Conservation (phyloP, 2,888 invertebrate species). For the Ornithoptera priamus region DNA sequence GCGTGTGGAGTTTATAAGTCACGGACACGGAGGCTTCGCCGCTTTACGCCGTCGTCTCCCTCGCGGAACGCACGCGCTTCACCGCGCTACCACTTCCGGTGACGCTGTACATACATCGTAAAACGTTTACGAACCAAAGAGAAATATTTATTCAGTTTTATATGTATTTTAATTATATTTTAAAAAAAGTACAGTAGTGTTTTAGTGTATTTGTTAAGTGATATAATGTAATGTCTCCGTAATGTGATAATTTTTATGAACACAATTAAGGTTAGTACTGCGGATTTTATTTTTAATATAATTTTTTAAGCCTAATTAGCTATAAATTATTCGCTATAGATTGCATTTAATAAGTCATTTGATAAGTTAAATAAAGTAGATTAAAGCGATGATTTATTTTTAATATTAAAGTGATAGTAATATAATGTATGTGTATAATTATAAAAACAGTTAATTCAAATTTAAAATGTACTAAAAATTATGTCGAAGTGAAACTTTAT, state of each 20-base stretch:
- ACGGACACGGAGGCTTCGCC: slow-evolving; percentile 52
- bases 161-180: background rate
- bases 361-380: background rate
- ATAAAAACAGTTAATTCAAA: too few species aligned
- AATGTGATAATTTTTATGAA: slow-evolving; percentile 32
- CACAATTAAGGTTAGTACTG: slow-evolving; percentile 32
- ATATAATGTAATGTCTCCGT: slow-evolving; percentile 34
- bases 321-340: background rate
- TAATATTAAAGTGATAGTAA: too few species aligned
- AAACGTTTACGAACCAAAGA: slow-evolving; percentile 1
- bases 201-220: slow-evolving; percentile 36
- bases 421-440: too few species aligned
- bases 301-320: background rate
- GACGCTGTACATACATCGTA: slow-evolving; percentile 18
- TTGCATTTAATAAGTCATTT: background rate
- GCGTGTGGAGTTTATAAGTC: slow-evolving; percentile 60
- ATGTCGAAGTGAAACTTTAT: too few species aligned
- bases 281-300: background rate
- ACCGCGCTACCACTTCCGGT: slow-evolving; percentile 8
- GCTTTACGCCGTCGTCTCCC: slow-evolving; percentile 46
- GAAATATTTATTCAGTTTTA: background rate
- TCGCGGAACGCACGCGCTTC: slow-evolving; percentile 46
- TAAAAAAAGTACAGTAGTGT: slow-evolving; percentile 22
- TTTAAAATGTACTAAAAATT: too few species aligned
- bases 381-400: background rate